These are phyloP conservation scores for Tillus elongatus DNA, from an alignment of 2,888 invertebrate species.

Conservation along the genomic window DNA sequence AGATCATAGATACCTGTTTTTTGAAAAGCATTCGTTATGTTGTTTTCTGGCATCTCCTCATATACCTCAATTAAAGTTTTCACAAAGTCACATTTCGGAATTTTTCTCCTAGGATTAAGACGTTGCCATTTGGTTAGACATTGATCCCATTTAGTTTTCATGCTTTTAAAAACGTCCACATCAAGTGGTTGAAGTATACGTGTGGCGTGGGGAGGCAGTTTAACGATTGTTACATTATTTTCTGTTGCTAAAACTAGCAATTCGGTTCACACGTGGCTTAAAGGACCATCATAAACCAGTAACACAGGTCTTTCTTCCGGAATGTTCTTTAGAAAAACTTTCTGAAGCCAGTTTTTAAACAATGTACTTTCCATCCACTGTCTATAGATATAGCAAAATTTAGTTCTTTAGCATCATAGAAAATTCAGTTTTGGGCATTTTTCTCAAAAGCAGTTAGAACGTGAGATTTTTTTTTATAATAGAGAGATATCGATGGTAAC, in stretches of 20 bases:
- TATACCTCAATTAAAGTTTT: background rate
- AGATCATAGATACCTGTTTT: constrained; percentile 1
- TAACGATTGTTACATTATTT: background rate
- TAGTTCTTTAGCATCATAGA: no score
- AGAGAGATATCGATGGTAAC: no score
- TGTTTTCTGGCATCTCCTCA: background rate
- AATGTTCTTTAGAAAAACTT: background rate
- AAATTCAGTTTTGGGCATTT: no score
- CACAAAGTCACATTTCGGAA: background rate
- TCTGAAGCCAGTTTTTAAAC: background rate
- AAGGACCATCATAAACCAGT: background rate
- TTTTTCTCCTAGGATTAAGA: background rate
- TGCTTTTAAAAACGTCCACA: background rate
- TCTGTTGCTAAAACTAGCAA: background rate
- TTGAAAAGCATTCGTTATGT: background rate
- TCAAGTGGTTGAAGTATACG: background rate
- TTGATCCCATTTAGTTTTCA: background rate
- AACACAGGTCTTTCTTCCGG: background rate
- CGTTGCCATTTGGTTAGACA: background rate
- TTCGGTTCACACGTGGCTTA: background rate
- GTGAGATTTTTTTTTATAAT: no score
- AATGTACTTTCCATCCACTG: background rate
- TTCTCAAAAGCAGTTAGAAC: no score
- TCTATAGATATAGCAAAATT: no score
- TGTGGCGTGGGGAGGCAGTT: background rate